These are phyloP conservation scores for Chrysogorgia sp. DNA, from an alignment of 92 coral and sea anemone species.

Conservation along the genomic window DNA sequence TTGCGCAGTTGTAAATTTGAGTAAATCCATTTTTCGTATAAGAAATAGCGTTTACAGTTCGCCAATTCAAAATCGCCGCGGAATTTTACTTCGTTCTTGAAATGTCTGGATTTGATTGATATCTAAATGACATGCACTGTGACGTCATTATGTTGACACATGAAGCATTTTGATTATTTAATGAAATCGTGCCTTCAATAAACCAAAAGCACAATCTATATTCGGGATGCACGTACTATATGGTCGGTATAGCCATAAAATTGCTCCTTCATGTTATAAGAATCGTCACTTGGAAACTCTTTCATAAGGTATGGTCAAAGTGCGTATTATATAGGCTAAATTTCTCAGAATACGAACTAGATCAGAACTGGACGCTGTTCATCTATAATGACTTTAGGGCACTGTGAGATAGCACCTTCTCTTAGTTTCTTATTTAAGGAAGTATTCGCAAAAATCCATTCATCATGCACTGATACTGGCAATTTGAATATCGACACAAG, in stretches of 20 bases:
- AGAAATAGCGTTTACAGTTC: no score
- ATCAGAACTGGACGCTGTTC: slow-evolving; percentile 53
- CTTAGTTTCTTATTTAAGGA: slow-evolving; percentile 36
- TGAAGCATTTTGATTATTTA: no score
- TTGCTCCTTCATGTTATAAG: slow-evolving; percentile 50
- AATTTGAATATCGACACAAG: slow-evolving; percentile 52
- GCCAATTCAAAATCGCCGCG: no score
- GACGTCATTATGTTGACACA: no score
- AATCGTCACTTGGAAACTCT: slow-evolving; percentile 59
- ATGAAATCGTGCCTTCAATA: slow-evolving; percentile 61
- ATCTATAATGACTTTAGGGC: slow-evolving; percentile 26
- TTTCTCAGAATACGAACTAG: slow-evolving; percentile 55
- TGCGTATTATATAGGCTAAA: slow-evolving; percentile 55
- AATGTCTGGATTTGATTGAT: no score
- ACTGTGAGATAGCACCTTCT: slow-evolving; percentile 52
- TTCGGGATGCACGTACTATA: slow-evolving; percentile 58
- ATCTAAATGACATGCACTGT: no score
- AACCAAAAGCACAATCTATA: slow-evolving; percentile 61
- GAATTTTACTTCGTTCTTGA: no score
- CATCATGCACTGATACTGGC: slow-evolving; percentile 65
- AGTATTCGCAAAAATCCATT: slow-evolving; percentile 56
- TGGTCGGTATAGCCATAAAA: slow-evolving; percentile 53
- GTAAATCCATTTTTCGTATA: no score
- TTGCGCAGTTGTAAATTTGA: no score
- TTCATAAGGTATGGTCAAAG: slow-evolving; percentile 57